These are phyloP conservation scores for Otolemur crassicaudatus DNA, from an alignment of 2,797 vertebrate species.

Conservation along the genomic window DNA sequence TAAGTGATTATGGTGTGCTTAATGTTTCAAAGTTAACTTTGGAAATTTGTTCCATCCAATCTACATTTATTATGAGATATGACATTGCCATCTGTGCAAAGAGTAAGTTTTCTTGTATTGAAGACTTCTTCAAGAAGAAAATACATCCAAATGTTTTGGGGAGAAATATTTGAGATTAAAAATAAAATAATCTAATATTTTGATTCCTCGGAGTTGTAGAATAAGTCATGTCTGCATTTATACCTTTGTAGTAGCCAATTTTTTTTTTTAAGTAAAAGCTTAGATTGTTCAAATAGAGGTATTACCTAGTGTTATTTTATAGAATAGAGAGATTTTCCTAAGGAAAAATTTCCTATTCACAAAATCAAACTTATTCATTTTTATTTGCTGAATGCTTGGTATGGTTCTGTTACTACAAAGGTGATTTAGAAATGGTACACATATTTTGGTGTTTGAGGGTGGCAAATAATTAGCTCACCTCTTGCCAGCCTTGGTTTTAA, in stretches of 20 bases:
- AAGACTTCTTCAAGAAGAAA: not conserved
- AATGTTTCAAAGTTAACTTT: not conserved
- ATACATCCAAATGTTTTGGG: not conserved
- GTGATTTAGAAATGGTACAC: not conserved
- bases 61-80: not conserved
- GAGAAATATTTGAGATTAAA: constrained; percentile 36
- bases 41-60: not conserved
- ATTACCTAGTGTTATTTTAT: not conserved
- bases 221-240: constrained; percentile 8
- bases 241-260: not conserved
- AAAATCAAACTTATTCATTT: constrained; percentile 7
- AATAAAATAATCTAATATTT: constrained; percentile 23
- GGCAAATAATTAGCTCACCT: not conserved
- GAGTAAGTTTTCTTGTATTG: not conserved
- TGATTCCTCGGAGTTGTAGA: not conserved
- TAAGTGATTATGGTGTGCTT: constrained; percentile 33
- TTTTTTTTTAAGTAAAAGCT: not conserved
- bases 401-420: not conserved
- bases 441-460: not conserved
- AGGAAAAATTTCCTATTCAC: not conserved
- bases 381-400: not conserved
- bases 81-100: not conserved
- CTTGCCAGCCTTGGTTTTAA: not conserved
- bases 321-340: no score
- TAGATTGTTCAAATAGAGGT: not conserved